phyloP scores from a whole-genome alignment of 2,888 invertebrate species.

The Ferdinandea cuprea region DNA sequence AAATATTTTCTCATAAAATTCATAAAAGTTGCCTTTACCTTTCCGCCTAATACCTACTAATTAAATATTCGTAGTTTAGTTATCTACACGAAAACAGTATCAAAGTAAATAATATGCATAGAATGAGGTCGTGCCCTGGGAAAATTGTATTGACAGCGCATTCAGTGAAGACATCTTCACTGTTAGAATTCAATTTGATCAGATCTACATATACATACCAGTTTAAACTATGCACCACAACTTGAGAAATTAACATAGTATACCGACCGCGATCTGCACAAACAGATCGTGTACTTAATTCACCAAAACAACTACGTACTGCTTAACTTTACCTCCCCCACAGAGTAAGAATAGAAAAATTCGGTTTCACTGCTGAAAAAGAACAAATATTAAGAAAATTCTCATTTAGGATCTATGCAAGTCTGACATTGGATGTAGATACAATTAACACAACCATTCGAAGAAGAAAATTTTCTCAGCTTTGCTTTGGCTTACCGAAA shows the following conservation, averaged over 20 bases:
- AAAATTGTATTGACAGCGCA: conserved; percentile 33
- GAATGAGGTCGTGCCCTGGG: neutral
- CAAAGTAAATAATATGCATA: neutral
- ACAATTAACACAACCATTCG: conserved; percentile 52
- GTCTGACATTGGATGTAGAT: conserved; percentile 40
- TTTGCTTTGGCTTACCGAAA: conserved; percentile 58
- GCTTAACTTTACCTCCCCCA: conserved; percentile 54
- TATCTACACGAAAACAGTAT: neutral
- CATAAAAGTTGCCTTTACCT: too few species aligned
- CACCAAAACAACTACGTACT: conserved; percentile 20
- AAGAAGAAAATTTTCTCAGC: conserved; percentile 44
- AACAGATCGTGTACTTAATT: conserved; percentile 68
- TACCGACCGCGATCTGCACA: conserved; percentile 40
- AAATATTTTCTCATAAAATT: too few species aligned
- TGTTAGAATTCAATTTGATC: conserved; percentile 25
- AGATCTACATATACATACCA: conserved; percentile 27
- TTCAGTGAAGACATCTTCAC: conserved; percentile 48
- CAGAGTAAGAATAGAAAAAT: conserved; percentile 57
- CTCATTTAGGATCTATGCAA: conserved; percentile 61
- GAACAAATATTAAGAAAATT: conserved; percentile 39
- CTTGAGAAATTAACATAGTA: conserved; percentile 53
- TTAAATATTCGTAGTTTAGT: neutral
- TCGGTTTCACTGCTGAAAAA: too few species aligned
- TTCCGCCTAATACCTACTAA: too few species aligned
- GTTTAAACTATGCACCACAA: conserved; percentile 44